phyloP scores from a whole-genome alignment of 2,888 invertebrate species.

The Margaritifera margaritifera region DNA sequence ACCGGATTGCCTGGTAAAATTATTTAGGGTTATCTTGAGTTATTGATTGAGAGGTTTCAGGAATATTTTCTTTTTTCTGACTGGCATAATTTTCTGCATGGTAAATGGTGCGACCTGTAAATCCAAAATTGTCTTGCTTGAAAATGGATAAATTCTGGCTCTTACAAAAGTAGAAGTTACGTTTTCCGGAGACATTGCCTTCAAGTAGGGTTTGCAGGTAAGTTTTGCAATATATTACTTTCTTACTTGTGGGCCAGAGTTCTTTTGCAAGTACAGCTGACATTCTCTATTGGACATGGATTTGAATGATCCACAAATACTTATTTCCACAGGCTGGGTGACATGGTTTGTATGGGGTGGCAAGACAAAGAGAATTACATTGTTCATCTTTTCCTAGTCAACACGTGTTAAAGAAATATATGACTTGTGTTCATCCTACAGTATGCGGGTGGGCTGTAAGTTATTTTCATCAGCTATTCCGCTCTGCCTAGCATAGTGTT shows the following conservation, averaged over 20 bases:
- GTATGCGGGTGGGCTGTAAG: not conserved
- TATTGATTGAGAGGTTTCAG: no score
- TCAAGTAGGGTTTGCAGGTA: not conserved
- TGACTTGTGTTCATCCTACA: conserved; percentile 9
- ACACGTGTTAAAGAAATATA: not conserved
- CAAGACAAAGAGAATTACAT: not conserved
- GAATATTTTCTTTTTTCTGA: no score
- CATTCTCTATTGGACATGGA: no score
- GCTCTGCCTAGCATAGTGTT: conserved; percentile 18
- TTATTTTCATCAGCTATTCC: not conserved
- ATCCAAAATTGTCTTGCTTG: no score
- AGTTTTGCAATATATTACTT: not conserved
- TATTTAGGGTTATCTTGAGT: not conserved
- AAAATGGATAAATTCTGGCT: not conserved
- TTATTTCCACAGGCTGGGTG: no score
- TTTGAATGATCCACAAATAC: no score
- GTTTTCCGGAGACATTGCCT: not conserved
- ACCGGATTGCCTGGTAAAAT: no score
- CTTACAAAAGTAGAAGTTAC: not conserved
- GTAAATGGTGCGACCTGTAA: no score
- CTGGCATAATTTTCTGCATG: no score
- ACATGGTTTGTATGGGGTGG: not conserved
- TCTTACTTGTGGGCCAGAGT: not conserved
- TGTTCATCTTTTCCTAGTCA: not conserved
- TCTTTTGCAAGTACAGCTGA: not conserved